A percentile compares a stretch with the other conserved stretches of the same genome.
Evolutionary conservation across 1,140 invertebrate species (phyloP).

Genomic region (Gonioctena quinquepunctata): DNA sequence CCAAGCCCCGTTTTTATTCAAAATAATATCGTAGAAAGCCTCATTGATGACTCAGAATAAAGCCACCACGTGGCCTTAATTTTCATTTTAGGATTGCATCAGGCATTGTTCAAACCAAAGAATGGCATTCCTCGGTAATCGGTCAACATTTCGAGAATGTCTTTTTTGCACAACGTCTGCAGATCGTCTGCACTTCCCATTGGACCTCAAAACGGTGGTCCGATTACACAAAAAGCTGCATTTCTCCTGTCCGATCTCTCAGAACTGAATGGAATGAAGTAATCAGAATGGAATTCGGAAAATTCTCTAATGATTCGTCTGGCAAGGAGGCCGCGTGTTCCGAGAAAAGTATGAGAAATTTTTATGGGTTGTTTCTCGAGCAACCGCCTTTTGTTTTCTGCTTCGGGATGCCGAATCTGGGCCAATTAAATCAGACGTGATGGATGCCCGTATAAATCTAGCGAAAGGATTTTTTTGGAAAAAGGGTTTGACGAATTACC

Average conservation of each 20-base stretch:
- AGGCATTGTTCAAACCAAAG: background rate
- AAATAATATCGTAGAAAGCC: too few species aligned
- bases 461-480: background rate
- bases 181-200: background rate
- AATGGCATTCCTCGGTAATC: background rate
- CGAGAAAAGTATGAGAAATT: constrained; percentile 6
- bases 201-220: background rate
- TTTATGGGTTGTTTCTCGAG: background rate
- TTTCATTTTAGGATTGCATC: background rate
- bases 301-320: constrained; percentile 3
- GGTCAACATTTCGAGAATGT: background rate
- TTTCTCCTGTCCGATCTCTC: background rate
- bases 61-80: too few species aligned
- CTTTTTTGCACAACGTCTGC: background rate
- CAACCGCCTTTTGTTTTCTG: constrained; percentile 1
- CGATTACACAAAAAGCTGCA: background rate
- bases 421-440: background rate
- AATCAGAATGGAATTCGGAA: constrained; percentile 10
- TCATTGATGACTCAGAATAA: too few species aligned
- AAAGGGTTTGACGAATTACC: background rate
- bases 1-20: too few species aligned
- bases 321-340: background rate
- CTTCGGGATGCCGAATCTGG: constrained; percentile 4
- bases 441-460: background rate
- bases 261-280: background rate